Evolutionary conservation across 2,888 invertebrate genomes (phyloP).

Genomic region (Amphipyra tragopoginis): DNA sequence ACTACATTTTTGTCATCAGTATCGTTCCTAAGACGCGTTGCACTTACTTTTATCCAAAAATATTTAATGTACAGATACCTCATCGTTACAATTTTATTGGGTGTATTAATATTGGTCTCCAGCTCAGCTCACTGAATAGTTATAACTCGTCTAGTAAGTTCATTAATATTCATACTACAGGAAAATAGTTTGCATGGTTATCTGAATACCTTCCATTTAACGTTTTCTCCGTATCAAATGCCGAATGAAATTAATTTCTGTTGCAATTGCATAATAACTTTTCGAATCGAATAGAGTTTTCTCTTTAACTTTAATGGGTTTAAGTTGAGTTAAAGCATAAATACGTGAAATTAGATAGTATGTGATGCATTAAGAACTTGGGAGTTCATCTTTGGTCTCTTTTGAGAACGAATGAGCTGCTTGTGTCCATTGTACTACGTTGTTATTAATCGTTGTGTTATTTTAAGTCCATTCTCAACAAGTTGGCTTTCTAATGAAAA

Average conservation of each 20-base stretch:
- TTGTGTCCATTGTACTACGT: slow-evolving; percentile 57
- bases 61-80: too few relatives aligned
- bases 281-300: slow-evolving; percentile 4
- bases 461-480: too few relatives aligned
- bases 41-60: too few relatives aligned
- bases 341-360: slow-evolving; percentile 66
- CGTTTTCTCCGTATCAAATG: slow-evolving; percentile 13
- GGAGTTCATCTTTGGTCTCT: slow-evolving; percentile 66
- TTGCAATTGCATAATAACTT: background rate
- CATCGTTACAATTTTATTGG: too few relatives aligned
- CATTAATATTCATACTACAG: slow-evolving; percentile 41
- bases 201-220: slow-evolving; percentile 17
- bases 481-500: too few relatives aligned
- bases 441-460: too few relatives aligned
- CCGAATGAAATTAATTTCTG: slow-evolving; percentile 15
- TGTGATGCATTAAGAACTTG: slow-evolving; percentile 68
- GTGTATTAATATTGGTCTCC: slow-evolving; percentile 5
- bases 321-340: slow-evolving; percentile 42
- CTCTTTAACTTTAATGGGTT: background rate
- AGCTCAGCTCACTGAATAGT: slow-evolving; percentile 21
- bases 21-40: too few relatives aligned
- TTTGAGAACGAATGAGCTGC: slow-evolving; percentile 52
- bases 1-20: too few relatives aligned
- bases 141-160: slow-evolving; percentile 32
- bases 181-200: slow-evolving; percentile 34